A percentile compares a stretch with the other conserved stretches of the same genome.
These are phyloP conservation scores for Drosophila kikkawai DNA, from an alignment of 1,140 invertebrate genomes.

Conservation along the genomic window DNA sequence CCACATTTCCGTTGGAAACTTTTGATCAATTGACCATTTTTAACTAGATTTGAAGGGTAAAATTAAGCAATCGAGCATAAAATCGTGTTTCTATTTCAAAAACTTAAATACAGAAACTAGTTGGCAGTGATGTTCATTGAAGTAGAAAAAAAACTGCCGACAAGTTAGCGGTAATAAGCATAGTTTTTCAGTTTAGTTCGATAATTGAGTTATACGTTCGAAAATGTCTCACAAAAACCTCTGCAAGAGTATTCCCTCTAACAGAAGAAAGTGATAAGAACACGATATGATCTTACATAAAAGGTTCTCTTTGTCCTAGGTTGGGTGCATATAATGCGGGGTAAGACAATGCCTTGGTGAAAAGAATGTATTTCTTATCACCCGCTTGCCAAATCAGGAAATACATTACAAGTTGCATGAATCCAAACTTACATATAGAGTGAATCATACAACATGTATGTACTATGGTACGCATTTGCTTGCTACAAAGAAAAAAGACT, in stretches of 20 bases:
- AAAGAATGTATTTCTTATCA: background rate
- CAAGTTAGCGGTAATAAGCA: background rate
- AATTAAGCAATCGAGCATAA: background rate
- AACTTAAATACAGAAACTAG: background rate
- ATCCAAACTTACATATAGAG: background rate
- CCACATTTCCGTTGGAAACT: background rate
- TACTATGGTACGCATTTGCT: background rate
- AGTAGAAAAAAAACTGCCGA: background rate
- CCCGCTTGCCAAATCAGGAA: background rate
- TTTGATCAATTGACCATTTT: background rate
- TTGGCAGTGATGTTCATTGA: background rate
- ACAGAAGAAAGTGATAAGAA: no score
- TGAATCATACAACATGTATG: background rate
- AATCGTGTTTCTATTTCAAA: background rate
- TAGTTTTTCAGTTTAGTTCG: background rate
- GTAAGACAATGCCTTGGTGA: conserved; percentile 2
- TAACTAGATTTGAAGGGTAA: background rate
- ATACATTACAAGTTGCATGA: conserved; percentile 5
- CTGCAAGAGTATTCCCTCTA: no score
- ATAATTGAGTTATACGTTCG: background rate
- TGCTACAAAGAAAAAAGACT: conserved; percentile 4
- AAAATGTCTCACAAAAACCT: background rate
- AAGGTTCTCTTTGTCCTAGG: background rate
- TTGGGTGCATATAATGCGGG: background rate
- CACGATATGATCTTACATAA: no score